A percentile compares a stretch with the other conserved stretches of the same genome.
Conservation (phyloP, 2,113 vertebrate genomes). For the Sus scrofa region DNA sequence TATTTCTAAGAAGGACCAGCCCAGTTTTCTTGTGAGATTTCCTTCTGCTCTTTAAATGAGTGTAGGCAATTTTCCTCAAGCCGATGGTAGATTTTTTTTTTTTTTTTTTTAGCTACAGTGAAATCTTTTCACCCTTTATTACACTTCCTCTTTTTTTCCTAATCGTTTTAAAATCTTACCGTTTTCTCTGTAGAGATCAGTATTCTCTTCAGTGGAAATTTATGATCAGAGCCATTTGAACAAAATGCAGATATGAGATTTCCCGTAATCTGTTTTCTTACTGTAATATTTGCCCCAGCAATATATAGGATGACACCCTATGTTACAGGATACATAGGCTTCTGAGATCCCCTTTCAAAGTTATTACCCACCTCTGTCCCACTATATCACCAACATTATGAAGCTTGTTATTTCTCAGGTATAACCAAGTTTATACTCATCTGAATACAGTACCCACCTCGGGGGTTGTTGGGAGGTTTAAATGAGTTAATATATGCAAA, state of each 20-base stretch:
- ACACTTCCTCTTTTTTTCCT: not conserved
- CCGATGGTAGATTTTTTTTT: not conserved
- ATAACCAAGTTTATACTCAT: not conserved
- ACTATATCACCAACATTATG: not conserved
- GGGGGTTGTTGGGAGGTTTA: not conserved
- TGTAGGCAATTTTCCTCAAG: not conserved
- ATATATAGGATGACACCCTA: not conserved
- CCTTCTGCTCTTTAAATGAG: conserved; percentile 12
- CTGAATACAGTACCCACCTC: not conserved
- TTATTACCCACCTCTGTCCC: not conserved
- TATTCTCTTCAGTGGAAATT: not conserved
- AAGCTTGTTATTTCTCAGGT: not conserved
- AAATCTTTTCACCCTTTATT: not conserved
- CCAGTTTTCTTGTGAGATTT: not conserved
- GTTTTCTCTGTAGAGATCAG: not conserved
- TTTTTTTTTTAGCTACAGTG: not conserved
- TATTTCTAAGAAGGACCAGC: conserved; percentile 59
- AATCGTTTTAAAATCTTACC: not conserved
- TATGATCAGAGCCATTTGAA: not conserved
- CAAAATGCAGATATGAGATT: not conserved
- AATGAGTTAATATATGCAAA: not conserved
- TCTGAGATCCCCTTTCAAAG: not conserved
- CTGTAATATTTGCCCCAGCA: not conserved
- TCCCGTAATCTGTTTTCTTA: not conserved
- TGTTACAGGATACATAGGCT: not conserved